Conservation (phyloP, 2,888 invertebrate genomes). For the Dryadula phaetusa region DNA sequence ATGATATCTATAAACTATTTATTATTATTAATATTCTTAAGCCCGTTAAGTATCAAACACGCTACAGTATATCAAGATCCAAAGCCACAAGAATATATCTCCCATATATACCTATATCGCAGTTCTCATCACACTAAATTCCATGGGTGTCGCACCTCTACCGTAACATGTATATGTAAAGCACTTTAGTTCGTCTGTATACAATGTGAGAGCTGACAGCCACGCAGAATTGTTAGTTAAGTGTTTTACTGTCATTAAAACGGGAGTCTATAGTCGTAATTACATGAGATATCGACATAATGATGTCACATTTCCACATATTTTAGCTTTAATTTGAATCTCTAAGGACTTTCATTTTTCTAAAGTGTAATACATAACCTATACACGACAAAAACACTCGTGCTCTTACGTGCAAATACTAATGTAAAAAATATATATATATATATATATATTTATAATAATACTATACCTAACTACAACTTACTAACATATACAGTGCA, state of each 20-base stretch:
- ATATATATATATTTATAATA: no score
- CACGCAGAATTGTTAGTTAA: background rate
- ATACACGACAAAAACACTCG: conserved; percentile 7
- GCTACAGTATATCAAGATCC: conserved; percentile 38
- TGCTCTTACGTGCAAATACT: background rate
- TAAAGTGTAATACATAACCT: background rate
- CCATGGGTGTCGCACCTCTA: background rate
- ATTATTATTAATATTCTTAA: background rate
- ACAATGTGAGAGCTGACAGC: background rate
- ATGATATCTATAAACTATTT: background rate
- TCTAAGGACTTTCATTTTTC: no score
- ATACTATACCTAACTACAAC: background rate
- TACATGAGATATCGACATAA: background rate
- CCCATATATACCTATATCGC: conserved; percentile 38
- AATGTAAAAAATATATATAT: conserved; percentile 14
- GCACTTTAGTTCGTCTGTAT: background rate
- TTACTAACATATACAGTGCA: conserved; percentile 11
- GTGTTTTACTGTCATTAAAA: background rate
- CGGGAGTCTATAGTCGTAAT: no score
- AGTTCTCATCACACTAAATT: conserved; percentile 34
- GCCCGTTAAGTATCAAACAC: conserved; percentile 2
- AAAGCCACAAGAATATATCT: conserved; percentile 39
- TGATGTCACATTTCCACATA: no score
- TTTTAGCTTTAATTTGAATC: no score
- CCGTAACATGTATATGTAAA: conserved; percentile 2